Evolutionary conservation across 2,888 invertebrate species (phyloP).

Genomic region (Campaea margaritaria): DNA sequence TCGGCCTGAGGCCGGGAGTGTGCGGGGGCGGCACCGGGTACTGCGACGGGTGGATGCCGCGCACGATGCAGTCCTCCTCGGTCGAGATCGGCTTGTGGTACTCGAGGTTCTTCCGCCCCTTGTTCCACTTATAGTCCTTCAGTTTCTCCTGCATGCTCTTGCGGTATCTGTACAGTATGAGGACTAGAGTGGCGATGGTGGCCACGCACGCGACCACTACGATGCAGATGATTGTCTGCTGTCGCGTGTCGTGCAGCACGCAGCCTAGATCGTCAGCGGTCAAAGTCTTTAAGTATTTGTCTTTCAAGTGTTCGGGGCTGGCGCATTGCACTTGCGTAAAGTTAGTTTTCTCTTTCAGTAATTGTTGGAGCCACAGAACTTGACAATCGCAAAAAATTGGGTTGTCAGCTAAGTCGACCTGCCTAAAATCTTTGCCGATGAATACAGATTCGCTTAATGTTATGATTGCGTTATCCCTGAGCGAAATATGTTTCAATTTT

Average conservation of each 20-base stretch:
- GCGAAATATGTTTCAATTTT: constrained; percentile 90
- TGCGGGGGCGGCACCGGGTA: constrained; percentile 81
- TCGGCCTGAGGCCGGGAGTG: constrained; percentile 86
- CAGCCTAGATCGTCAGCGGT: constrained; percentile 93
- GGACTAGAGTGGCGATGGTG: constrained; percentile 88
- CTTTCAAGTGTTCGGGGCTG: constrained; percentile 89
- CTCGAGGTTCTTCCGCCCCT: constrained; percentile 93
- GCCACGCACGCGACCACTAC: constrained; percentile 90
- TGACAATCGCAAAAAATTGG: constrained; percentile 93
- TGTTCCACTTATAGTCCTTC: constrained; percentile 93
- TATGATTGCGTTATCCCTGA: constrained; percentile 91
- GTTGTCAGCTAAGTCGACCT: constrained; percentile 92
- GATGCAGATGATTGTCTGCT: constrained; percentile 92
- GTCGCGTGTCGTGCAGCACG: constrained; percentile 90
- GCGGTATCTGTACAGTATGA: constrained; percentile 92
- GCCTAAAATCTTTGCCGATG: constrained; percentile 91
- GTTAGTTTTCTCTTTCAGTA: constrained; percentile 88
- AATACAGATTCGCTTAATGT: constrained; percentile 92
- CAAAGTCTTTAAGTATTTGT: constrained; percentile 88
- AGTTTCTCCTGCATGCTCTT: constrained; percentile 92
- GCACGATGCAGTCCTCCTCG: constrained; percentile 93
- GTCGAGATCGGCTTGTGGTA: constrained; percentile 94
- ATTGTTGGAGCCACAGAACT: constrained; percentile 91
- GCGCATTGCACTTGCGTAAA: constrained; percentile 90
- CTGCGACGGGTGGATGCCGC: constrained; percentile 86